Evolutionary conservation across 1,140 invertebrate species (phyloP), one percentile per base, ranked within the genome.

Genomic region (Teleopsis dalmanni): DNA sequence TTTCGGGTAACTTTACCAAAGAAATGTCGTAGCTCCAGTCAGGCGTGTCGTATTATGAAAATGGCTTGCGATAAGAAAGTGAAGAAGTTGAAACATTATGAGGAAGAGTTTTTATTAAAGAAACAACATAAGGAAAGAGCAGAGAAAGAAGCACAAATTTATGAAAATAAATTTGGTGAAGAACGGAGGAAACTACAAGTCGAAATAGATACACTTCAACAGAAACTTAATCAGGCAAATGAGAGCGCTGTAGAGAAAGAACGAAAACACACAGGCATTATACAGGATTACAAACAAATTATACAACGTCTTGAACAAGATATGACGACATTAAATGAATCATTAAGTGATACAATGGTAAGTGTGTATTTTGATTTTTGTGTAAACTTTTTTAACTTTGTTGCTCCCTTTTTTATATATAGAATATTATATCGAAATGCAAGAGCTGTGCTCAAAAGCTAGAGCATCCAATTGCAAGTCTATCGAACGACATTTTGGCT

Each of bases 1-100:
- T 95, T 92, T 66, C 83, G 95, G 44, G 95, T 99, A 2, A 88
- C 90, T 13, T 75, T 99, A 48, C 96, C 96, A 11, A 97, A 98
- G 73, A 93, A 92, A 64, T 98, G 93, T 68, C 81, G 94, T 36
- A 88, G 83, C 21, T 90, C 97, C 70, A 88, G 94, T 58, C 80
- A 85, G 3, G 89, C 94, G 0, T 82, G 83, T 38, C 83, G 91
- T 46, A 78, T 99, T 8, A 87, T 99, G 72, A 88, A 91, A 69
- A 76, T 86, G 37, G 93, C 95, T 6, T 89, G 91, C 59, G 84
- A 82, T 58, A 80, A 93, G 35, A 98, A 96, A 73, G 84, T 97
- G 37, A 95, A 95, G 71, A 89, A 94, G 65, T 71, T 99, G 45
- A 89, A 88, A 70, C 96, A 97, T 68, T 98, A 98, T 66, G 93